phyloP scores from a whole-genome alignment of 2,113 vertebrate species.

The Atrichornis clamosus region DNA sequence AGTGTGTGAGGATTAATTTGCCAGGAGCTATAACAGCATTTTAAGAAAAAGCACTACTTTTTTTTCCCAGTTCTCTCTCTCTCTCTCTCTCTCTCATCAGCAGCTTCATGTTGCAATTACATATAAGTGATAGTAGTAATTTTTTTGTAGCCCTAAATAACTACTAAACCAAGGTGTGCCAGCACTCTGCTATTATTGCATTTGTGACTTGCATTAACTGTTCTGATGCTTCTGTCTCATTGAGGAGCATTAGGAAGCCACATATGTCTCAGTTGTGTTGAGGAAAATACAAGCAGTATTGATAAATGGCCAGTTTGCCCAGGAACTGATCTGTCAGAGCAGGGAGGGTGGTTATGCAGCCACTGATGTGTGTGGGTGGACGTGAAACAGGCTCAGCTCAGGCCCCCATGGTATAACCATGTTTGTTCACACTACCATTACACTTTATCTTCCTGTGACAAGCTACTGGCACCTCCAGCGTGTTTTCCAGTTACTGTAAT shows the following conservation, averaged over 20 bases:
- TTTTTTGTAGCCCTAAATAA: neutral
- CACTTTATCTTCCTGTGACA: neutral
- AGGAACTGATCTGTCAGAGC: neutral
- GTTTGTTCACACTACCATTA: neutral
- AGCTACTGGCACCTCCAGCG: neutral
- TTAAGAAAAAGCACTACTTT: neutral
- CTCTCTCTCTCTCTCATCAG: neutral
- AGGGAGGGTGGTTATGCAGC: neutral
- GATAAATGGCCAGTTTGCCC: neutral
- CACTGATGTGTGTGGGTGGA: neutral
- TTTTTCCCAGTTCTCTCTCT: neutral
- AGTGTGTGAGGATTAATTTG: neutral
- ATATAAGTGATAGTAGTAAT: neutral
- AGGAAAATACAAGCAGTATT: neutral
- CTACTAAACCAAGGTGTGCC: neutral
- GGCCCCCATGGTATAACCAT: accelerated
- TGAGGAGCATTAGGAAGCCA: neutral
- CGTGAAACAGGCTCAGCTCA: neutral
- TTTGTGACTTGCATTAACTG: neutral
- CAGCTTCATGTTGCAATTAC: neutral
- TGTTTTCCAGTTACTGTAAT: neutral
- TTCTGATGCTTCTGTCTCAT: neutral
- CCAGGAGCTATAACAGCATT: neutral
- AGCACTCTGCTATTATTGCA: neutral
- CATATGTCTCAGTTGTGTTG: neutral